These are phyloP conservation scores for Chlorocebus sabaeus DNA, from an alignment of 2,113 vertebrate species.

Conservation along the genomic window DNA sequence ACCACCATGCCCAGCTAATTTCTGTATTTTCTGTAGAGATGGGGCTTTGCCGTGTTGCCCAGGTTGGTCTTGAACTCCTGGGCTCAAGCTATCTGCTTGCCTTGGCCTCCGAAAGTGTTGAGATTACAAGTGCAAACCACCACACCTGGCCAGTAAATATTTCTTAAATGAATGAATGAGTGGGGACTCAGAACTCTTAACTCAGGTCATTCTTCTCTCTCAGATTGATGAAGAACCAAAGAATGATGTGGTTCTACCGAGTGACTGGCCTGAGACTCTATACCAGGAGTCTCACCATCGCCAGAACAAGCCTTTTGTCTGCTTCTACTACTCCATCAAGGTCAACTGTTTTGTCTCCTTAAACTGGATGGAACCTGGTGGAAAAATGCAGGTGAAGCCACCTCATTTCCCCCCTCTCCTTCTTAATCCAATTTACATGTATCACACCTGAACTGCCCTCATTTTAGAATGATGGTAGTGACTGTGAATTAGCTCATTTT, in stretches of 20 bases:
- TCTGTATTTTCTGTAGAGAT: no score
- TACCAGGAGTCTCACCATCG: conserved; percentile 49
- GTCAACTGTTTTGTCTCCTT: conserved; percentile 65
- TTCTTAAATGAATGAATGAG: background rate
- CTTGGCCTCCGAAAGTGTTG: no score
- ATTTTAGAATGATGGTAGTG: background rate
- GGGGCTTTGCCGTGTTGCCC: no score
- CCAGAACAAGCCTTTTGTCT: conserved; percentile 56
- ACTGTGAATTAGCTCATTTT: background rate
- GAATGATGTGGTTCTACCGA: conserved; percentile 29
- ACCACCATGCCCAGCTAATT: no score
- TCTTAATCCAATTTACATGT: background rate
- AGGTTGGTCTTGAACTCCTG: no score
- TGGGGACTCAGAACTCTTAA: background rate
- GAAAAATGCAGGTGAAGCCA: conserved; percentile 59
- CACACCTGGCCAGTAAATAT: background rate
- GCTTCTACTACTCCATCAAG: conserved; percentile 44
- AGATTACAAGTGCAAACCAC: no score
- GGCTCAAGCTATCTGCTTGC: no score
- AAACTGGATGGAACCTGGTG: conserved; percentile 53
- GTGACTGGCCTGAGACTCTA: conserved; percentile 59
- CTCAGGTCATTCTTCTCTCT: background rate
- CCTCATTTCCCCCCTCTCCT: accelerated
- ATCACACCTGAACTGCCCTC: background rate
- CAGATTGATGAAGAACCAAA: background rate